These are phyloP conservation scores for Rambutsinella grinnellia DNA, from an alignment of 2,888 invertebrate species.

Conservation along the genomic window DNA sequence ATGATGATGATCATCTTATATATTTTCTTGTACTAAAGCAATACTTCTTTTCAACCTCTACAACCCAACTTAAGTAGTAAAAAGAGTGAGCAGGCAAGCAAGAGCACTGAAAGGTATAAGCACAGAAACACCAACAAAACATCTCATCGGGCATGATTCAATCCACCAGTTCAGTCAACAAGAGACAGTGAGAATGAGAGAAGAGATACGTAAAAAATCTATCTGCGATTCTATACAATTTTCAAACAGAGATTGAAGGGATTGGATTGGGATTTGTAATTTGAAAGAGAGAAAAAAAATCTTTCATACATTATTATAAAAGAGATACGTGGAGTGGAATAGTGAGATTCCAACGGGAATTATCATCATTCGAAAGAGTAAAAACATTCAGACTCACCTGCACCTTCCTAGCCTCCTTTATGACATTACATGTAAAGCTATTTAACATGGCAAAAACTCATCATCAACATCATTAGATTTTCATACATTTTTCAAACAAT, in stretches of 20 bases:
- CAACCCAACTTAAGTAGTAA: conserved; percentile 27
- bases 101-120: not conserved
- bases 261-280: conserved; percentile 38
- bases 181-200: not conserved
- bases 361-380: conserved; percentile 3
- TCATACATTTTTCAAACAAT: conserved; percentile 47
- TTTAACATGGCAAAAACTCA: conserved; percentile 15
- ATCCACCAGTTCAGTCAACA: not conserved
- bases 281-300: too few species aligned
- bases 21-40: not conserved
- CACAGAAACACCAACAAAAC: not conserved
- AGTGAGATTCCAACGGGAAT: not conserved
- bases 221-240: not conserved
- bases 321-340: not conserved
- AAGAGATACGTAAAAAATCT: not conserved
- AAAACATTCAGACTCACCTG: conserved; percentile 32
- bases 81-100: conserved; percentile 18
- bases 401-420: conserved; percentile 2
- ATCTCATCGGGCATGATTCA: not conserved
- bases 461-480: conserved; percentile 8
- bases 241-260: conserved; percentile 36
- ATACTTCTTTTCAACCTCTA: too few species aligned
- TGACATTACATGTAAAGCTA: not conserved
- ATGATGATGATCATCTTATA: conserved; percentile 38
- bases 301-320: not conserved